Evolutionary conservation across 2,113 vertebrate genomes (phyloP).

Genomic region (Dipodomys ordii): DNA sequence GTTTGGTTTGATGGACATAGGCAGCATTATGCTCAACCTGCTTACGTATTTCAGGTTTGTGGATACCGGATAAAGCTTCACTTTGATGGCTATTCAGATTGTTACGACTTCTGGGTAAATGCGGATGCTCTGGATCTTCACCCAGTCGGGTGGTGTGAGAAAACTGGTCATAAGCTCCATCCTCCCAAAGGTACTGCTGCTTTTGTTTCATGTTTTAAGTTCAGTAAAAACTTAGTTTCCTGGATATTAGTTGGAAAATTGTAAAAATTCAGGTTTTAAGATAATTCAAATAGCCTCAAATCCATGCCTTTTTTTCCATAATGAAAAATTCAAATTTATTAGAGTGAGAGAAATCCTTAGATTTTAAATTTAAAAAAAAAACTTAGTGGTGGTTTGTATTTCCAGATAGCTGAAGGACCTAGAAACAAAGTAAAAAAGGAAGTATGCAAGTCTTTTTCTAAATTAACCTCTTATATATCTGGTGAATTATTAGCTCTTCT

Average conservation of each 20-base stretch:
- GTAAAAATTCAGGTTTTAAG: slow-evolving; percentile 32
- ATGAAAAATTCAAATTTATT: not conserved
- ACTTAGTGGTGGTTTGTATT: not conserved
- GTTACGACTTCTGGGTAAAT: slow-evolving; percentile 93
- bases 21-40: not conserved
- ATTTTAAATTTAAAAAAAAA: slow-evolving; percentile 54
- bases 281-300: not conserved
- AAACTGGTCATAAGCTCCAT: slow-evolving; percentile 92
- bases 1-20: not conserved
- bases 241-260: not conserved
- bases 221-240: not conserved
- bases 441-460: slow-evolving; percentile 5
- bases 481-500: not conserved
- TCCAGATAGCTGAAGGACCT: slow-evolving; percentile 9
- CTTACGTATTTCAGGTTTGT: slow-evolving; percentile 86
- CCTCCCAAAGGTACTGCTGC: slow-evolving; percentile 90
- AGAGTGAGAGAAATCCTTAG: slow-evolving; percentile 20
- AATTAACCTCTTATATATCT: not conserved
- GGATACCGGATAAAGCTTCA: slow-evolving; percentile 92
- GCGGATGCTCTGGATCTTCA: slow-evolving; percentile 92
- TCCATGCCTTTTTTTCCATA: not conserved
- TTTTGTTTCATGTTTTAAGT: slow-evolving; percentile 23
- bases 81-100: slow-evolving; percentile 92
- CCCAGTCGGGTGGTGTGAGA: slow-evolving; percentile 93
- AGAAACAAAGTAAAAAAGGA: slow-evolving; percentile 25